Percentiles rank a stretch among this genome's conserved stretches.
Evolutionary conservation across 2,113 vertebrate genomes (phyloP).

Genomic region (Ivindomyrus marchei): DNA sequence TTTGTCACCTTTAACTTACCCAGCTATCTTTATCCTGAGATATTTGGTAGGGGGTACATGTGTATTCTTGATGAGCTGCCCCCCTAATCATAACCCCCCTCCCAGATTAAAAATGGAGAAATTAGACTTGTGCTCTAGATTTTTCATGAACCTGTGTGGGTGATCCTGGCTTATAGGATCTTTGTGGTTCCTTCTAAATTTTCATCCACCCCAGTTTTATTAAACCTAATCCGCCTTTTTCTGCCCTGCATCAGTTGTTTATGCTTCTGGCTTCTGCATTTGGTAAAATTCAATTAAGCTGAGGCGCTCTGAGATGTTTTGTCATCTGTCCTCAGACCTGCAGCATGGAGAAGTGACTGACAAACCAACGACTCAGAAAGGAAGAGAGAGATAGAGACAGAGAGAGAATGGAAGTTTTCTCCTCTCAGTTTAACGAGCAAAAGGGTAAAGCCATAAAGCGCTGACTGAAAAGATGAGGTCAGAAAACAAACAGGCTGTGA

Average conservation of each 20-base stretch:
- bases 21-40: background rate
- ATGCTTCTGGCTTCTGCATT: background rate
- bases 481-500: slow-evolving; percentile 1
- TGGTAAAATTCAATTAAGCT: background rate
- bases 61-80: background rate
- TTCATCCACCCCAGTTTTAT: background rate
- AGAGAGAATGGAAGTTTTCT: background rate
- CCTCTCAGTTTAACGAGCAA: background rate
- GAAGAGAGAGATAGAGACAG: background rate
- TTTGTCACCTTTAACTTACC: background rate
- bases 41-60: background rate
- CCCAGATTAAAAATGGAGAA: slow-evolving; percentile 12
- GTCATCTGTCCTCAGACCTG: background rate
- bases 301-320: background rate
- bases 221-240: background rate
- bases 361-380: background rate
- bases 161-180: background rate
- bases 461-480: background rate
- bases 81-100: background rate
- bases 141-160: background rate
- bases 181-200: background rate
- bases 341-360: background rate
- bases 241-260: background rate
- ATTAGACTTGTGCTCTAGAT: background rate
- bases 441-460: background rate